Conservation (phyloP, 2,113 vertebrate genomes). For the Lathamus discolor region DNA sequence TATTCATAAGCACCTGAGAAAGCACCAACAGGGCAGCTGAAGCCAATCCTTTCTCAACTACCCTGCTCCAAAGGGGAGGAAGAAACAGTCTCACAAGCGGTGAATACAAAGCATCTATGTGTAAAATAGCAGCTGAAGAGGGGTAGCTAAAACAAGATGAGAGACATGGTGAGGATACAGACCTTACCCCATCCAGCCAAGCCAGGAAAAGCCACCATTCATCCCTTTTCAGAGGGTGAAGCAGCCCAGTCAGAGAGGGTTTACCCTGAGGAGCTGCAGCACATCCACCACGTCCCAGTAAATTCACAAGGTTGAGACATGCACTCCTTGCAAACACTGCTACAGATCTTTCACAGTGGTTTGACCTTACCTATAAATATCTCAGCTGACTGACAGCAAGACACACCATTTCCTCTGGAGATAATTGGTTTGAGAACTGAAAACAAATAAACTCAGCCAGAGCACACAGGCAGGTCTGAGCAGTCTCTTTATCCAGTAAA, state of each 20-base stretch:
- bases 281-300: not conserved
- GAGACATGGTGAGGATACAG: not conserved
- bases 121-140: not conserved
- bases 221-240: not conserved
- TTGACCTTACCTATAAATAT: constrained; percentile 42
- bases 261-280: not conserved
- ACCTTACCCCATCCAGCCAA: not conserved
- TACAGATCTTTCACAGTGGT: not conserved
- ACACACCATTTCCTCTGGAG: not conserved
- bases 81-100: not conserved
- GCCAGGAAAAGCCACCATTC: not conserved
- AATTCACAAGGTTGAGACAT: not conserved
- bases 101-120: not conserved
- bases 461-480: not conserved
- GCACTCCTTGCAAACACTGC: not conserved
- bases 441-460: constrained; percentile 12
- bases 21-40: not conserved
- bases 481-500: not conserved
- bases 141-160: not conserved
- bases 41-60: not conserved
- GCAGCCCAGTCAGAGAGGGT: fast-evolving
- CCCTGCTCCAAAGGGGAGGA: not conserved
- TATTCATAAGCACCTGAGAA: not conserved
- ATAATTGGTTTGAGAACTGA: constrained; percentile 17
- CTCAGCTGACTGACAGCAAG: not conserved